Evolutionary conservation across 1,140 invertebrate species (phyloP).

Genomic region (Himalopsyche phryganea): DNA sequence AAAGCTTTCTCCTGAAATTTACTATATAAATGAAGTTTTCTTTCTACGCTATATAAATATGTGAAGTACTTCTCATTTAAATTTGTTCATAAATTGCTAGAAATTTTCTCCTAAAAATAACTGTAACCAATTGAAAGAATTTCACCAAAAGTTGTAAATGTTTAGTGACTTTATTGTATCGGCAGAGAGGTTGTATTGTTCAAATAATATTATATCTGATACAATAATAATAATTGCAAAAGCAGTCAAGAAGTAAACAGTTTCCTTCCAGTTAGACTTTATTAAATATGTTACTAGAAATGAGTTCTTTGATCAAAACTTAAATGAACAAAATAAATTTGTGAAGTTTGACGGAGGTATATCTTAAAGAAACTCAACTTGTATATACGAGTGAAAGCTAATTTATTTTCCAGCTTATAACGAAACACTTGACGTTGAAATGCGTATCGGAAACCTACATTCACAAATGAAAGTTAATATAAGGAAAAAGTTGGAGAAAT

Average conservation of each 20-base stretch:
- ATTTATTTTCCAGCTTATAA: slow-evolving; percentile 5
- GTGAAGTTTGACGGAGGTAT: not conserved
- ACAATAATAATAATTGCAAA: not conserved
- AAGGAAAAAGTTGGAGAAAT: not conserved
- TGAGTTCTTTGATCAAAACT: slow-evolving; percentile 6
- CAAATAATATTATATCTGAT: too few relatives aligned
- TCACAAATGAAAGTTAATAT: slow-evolving; percentile 1
- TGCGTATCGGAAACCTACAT: not conserved
- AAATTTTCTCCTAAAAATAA: too few relatives aligned
- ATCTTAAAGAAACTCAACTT: not conserved
- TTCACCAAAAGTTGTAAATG: too few relatives aligned
- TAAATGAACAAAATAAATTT: slow-evolving; percentile 8
- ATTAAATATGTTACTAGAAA: not conserved
- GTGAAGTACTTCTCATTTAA: too few relatives aligned
- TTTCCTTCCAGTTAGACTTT: not conserved
- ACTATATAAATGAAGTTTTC: too few relatives aligned
- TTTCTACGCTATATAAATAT: too few relatives aligned
- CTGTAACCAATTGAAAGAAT: too few relatives aligned
- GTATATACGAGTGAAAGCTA: not conserved
- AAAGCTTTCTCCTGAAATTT: too few relatives aligned
- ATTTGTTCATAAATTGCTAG: too few relatives aligned
- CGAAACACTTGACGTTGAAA: not conserved
- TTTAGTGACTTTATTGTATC: too few relatives aligned
- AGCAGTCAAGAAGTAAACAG: not conserved
- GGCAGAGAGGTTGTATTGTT: too few relatives aligned